Evolutionary conservation across 2,113 vertebrate genomes (phyloP).

Genomic region (Gasterosteus nipponicus): DNA sequence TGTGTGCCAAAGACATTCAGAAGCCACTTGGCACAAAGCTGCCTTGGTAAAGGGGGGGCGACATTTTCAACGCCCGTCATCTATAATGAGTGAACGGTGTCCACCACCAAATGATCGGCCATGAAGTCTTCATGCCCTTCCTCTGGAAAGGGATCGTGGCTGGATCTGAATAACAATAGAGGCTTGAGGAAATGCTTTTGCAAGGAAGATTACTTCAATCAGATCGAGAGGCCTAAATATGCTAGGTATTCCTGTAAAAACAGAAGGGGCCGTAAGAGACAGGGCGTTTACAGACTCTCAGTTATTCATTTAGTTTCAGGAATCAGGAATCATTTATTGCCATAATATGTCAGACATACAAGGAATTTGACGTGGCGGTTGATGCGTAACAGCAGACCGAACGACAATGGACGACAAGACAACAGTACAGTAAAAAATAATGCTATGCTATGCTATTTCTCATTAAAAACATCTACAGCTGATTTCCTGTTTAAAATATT

Average conservation of each 20-base stretch:
- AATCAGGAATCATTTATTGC: too few species aligned
- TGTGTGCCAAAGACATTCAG: slow-evolving; percentile 22
- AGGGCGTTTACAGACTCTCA: too few species aligned
- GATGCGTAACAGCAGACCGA: too few species aligned
- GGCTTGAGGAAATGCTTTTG: neutral
- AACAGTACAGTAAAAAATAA: too few species aligned
- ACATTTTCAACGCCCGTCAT: too few species aligned
- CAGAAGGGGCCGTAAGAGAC: neutral
- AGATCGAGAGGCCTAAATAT: neutral
- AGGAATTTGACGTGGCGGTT: too few species aligned
- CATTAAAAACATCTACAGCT: too few species aligned
- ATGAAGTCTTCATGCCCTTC: neutral
- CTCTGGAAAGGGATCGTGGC: neutral
- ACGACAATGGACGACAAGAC: too few species aligned
- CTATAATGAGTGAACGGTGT: neutral
- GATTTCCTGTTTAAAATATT: neutral
- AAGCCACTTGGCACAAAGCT: slow-evolving; percentile 8
- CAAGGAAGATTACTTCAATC: neutral
- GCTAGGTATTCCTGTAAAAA: neutral
- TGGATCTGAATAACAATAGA: neutral
- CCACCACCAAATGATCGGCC: neutral
- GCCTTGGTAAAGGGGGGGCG: slow-evolving; percentile 5
- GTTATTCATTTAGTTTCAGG: too few species aligned
- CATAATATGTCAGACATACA: too few species aligned
- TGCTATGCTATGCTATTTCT: too few species aligned